Conservation (phyloP, 2,888 invertebrate species). For the Cynaeus angustus region DNA sequence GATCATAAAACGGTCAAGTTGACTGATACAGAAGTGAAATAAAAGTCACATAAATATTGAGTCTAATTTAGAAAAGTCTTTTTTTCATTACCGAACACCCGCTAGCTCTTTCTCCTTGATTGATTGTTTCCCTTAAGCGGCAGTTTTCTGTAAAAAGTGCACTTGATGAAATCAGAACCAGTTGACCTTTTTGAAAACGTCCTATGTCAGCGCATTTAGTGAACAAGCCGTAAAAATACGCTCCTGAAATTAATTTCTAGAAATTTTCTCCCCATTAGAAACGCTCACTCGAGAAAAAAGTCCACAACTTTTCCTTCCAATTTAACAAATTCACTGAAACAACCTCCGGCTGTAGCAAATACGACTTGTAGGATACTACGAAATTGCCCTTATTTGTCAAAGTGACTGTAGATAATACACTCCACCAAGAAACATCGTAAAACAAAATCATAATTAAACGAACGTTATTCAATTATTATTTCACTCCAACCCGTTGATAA, state of each 20-base stretch:
- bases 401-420: not conserved
- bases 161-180: no score
- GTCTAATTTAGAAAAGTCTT: not conserved
- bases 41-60: not conserved
- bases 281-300: conserved; percentile 8
- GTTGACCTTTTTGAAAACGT: no score
- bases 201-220: conserved; percentile 1
- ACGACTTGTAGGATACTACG: not conserved
- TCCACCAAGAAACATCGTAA: not conserved
- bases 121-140: not conserved
- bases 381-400: conserved; percentile 13
- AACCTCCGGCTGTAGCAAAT: not conserved
- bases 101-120: not conserved
- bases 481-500: conserved; percentile 11
- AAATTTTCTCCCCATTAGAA: conserved; percentile 13
- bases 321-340: conserved; percentile 17
- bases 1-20: conserved; percentile 1
- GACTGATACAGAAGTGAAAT: not conserved
- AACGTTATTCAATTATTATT: conserved; percentile 26
- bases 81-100: not conserved
- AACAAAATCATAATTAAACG: conserved; percentile 6
- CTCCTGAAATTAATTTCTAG: conserved; percentile 17
- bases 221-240: conserved; percentile 1
- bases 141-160: no score
- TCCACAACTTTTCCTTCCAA: conserved; percentile 13